Evolutionary conservation across 2,888 invertebrate genomes (phyloP), one percentile per base, ranked within the genome.

Genomic region (Oligia fasciuncula): DNA sequence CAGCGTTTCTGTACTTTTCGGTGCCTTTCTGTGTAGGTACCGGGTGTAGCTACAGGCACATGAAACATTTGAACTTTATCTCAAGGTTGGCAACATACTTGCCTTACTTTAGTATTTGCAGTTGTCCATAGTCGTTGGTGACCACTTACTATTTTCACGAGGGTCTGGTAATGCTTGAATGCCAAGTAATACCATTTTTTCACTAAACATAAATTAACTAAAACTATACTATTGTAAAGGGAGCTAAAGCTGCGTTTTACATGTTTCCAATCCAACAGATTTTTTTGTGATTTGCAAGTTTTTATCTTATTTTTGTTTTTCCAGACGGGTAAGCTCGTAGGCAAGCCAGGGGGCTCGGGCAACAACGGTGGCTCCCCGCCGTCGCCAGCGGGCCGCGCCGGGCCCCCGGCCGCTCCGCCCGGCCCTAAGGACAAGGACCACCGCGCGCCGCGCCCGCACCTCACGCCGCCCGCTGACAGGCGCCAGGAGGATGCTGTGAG

Each of bases 271-370:
- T 43, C 3, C 2, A 43, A 17, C 19, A 2, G 14, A 6, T 3
- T 66, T 40, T 66, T 35, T 40, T 9, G 19, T 57, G 57, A 66
- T 67, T n/a, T 57, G 57, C 23, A 67, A 29, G 6, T 46, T 29
- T 67, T 68, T 49, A 68, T 68, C 0, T 49, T 29, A 40, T 57
- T n/a, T 40, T 71, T 5, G 11, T 68, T 54, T 66, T 17, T 54
- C 11, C 29, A 97, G 94, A 94, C 97, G 65, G 98, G 98, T 70
- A 98, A 98, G 93, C 91, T 98, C 78, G 97, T 98, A 89, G 80
- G 80, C 62, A 97, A 98, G 91, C 93, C 95, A 19, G 87, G 90
- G 17, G 88, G 90, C 17, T 88, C 91, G 29, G 93, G 87, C 89
- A 93, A 91, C 88, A 94, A 91, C 91, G 91, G 91, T 82, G 92